These are phyloP conservation scores for Lophochroa leadbeateri DNA, from an alignment of 2,113 vertebrate species.

Conservation along the genomic window DNA sequence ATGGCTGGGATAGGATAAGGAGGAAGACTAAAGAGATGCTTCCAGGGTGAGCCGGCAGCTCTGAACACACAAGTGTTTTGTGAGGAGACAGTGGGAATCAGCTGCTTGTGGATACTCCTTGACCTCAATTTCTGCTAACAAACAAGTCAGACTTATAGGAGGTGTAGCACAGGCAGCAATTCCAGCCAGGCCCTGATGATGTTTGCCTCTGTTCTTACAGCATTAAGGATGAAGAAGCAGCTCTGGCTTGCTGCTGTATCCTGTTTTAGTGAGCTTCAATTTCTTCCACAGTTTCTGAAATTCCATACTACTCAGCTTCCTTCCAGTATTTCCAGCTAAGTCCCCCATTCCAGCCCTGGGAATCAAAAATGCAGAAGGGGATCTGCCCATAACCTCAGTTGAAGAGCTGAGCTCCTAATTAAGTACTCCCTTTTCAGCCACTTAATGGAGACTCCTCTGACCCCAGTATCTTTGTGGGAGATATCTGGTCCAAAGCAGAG, in stretches of 20 bases:
- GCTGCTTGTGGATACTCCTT: neutral
- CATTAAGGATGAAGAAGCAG: neutral
- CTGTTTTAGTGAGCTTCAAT: neutral
- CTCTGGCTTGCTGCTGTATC: neutral
- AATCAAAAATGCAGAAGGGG: neutral
- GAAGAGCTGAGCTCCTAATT: neutral
- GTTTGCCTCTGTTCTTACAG: neutral
- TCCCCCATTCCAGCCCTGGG: neutral
- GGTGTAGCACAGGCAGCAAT: neutral
- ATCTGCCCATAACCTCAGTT: neutral
- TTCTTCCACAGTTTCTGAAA: neutral
- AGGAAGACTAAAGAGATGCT: neutral
- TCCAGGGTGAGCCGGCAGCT: neutral
- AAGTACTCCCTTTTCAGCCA: neutral
- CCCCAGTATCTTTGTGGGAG: neutral
- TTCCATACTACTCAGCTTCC: neutral
- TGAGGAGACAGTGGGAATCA: neutral
- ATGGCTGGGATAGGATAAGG: neutral
- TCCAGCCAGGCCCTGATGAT: neutral
- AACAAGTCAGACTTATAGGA: neutral
- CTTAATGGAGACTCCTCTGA: fast-evolving
- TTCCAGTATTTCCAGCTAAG: neutral
- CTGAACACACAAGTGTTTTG: neutral
- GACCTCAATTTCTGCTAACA: neutral
- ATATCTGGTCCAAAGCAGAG: neutral